Percentiles rank a stretch among this genome's conserved stretches.
These are phyloP conservation scores for Oeneis ivallda DNA, from an alignment of 2,888 invertebrate genomes.

Conservation along the genomic window DNA sequence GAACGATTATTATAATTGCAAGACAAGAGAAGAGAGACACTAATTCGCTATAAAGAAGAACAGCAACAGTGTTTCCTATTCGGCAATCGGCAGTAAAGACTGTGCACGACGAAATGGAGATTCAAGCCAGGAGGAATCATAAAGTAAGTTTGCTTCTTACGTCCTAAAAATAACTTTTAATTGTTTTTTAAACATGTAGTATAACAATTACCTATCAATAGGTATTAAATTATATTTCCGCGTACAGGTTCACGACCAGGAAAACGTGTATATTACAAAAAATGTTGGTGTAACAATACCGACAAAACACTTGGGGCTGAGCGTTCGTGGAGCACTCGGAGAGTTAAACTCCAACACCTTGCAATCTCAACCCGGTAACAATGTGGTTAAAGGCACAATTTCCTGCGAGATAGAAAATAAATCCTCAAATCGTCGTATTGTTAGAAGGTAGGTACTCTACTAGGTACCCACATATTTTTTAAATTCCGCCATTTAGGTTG, in stretches of 20 bases:
- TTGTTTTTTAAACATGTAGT: neutral
- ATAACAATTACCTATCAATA: neutral
- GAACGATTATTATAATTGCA: no score
- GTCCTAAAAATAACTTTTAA: neutral
- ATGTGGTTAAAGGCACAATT: conserved; percentile 59
- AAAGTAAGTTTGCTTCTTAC: conserved; percentile 50
- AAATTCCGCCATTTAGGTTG: conserved; percentile 7
- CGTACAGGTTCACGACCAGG: conserved; percentile 61
- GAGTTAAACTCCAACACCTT: conserved; percentile 70
- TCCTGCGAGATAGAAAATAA: conserved; percentile 70
- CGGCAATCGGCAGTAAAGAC: no score
- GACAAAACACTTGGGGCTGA: conserved; percentile 58
- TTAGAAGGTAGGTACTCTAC: conserved; percentile 54
- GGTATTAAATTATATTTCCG: neutral
- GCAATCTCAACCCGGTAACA: conserved; percentile 58
- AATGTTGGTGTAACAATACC: conserved; percentile 55
- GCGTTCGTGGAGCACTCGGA: conserved; percentile 67
- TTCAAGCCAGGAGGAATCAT: conserved; percentile 60
- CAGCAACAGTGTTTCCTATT: no score
- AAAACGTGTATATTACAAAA: conserved; percentile 61
- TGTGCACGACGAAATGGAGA: conserved; percentile 53
- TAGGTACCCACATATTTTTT: conserved; percentile 43
- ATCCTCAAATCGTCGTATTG: conserved; percentile 49
- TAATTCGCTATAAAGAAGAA: no score
- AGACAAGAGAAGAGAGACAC: no score